These are phyloP conservation scores for Notolabrus celidotus DNA, from an alignment of 2,797 vertebrate species.

Conservation along the genomic window DNA sequence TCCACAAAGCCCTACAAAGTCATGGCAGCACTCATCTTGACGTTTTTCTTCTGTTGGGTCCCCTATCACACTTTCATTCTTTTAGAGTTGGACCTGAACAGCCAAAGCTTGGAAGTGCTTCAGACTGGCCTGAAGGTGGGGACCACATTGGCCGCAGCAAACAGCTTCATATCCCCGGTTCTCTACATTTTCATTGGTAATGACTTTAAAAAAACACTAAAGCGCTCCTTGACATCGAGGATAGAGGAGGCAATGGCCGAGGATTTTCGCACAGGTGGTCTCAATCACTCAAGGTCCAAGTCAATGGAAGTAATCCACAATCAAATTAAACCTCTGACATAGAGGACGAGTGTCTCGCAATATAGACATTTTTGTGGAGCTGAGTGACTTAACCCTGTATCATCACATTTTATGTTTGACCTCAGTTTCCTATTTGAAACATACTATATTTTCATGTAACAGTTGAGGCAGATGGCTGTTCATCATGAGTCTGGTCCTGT, in stretches of 20 bases:
- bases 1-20: constrained; percentile 91
- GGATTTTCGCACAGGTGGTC: constrained; percentile 82
- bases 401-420: too few relatives aligned
- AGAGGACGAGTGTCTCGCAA: neutral
- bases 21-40: constrained; percentile 87
- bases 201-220: constrained; percentile 89
- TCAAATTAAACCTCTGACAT: neutral
- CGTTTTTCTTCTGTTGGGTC: constrained; percentile 93
- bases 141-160: constrained; percentile 86
- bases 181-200: constrained; percentile 93
- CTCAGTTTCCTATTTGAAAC: too few relatives aligned
- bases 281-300: constrained; percentile 79
- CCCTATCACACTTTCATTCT: constrained; percentile 90
- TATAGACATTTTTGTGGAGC: too few relatives aligned
- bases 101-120: constrained; percentile 66
- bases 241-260: constrained; percentile 89
- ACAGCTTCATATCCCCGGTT: constrained; percentile 91
- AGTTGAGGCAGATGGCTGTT: too few relatives aligned
- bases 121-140: constrained; percentile 84
- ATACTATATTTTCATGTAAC: too few relatives aligned
- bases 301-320: constrained; percentile 42
- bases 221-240: constrained; percentile 82
- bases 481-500: too few relatives aligned
- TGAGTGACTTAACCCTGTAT: too few relatives aligned
- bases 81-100: constrained; percentile 78